These are phyloP conservation scores for Apodemus agrarius DNA, from an alignment of 2,797 vertebrate genomes.

Conservation along the genomic window DNA sequence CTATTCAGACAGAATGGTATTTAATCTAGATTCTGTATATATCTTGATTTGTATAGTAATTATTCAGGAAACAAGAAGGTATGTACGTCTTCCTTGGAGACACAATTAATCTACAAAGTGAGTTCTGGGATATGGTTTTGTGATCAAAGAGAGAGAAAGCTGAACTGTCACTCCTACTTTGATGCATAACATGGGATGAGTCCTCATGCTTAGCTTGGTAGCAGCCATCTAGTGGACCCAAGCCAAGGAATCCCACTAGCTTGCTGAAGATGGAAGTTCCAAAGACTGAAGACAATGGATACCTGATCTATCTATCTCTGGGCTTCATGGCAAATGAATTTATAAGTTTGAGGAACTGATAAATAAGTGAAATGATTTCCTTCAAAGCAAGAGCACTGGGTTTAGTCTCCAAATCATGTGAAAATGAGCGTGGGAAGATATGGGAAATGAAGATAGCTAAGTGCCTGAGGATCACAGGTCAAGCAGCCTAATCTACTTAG, in stretches of 20 bases:
- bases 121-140: background rate
- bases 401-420: background rate
- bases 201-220: background rate
- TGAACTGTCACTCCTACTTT: background rate
- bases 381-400: background rate
- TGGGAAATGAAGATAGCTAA: no score
- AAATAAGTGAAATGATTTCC: background rate
- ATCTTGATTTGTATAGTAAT: background rate
- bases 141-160: constrained; percentile 5
- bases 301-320: background rate
- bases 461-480: no score
- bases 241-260: background rate
- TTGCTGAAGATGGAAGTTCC: rapidly evolving
- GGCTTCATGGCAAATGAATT: background rate
- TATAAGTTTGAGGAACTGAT: background rate
- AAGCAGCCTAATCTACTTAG: background rate
- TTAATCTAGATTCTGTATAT: background rate
- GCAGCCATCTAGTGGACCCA: background rate
- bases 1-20: background rate
- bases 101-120: background rate
- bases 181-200: background rate
- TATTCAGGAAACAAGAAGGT: background rate
- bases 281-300: background rate
- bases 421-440: background rate
- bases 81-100: background rate